Evolutionary conservation across 1,140 invertebrate species (phyloP).

Genomic region (Venturia canescens): DNA sequence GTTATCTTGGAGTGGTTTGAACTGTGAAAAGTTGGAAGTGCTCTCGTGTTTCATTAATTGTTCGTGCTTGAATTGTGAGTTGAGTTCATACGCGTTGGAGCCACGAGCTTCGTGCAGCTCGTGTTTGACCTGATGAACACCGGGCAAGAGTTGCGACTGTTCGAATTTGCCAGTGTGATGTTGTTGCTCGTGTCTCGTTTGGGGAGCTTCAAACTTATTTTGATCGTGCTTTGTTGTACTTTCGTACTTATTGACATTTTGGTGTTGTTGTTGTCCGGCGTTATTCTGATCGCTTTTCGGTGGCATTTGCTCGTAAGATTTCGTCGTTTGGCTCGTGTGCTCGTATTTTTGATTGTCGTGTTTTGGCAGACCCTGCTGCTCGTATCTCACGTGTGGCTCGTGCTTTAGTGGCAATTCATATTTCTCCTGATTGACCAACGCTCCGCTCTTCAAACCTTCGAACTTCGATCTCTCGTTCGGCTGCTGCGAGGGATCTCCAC

Average conservation of each 20-base stretch:
- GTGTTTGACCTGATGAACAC: conserved; percentile 61
- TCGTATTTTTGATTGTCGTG: conserved; percentile 59
- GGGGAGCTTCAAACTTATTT: conserved; percentile 52
- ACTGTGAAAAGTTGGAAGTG: conserved; percentile 39
- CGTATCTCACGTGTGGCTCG: conserved; percentile 56
- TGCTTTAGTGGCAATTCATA: conserved; percentile 59
- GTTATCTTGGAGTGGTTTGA: conserved; percentile 53
- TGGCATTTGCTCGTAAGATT: conserved; percentile 60
- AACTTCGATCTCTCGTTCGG: conserved; percentile 56
- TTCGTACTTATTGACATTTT: conserved; percentile 33
- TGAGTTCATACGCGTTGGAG: conserved; percentile 63
- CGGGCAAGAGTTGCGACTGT: conserved; percentile 55
- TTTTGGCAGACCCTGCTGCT: conserved; percentile 41
- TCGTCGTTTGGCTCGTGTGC: conserved; percentile 55
- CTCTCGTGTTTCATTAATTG: conserved; percentile 52
- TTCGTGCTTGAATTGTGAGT: conserved; percentile 60
- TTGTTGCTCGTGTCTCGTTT: conserved; percentile 51
- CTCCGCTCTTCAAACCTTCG: conserved; percentile 51
- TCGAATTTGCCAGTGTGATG: conserved; percentile 59
- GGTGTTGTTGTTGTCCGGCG: conserved; percentile 31
- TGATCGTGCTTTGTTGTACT: conserved; percentile 44
- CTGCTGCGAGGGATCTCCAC: conserved; percentile 37
- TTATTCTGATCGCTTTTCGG: conserved; percentile 54
- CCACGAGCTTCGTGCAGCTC: conserved; percentile 54
- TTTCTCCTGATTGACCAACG: conserved; percentile 58